Base-by-base conservation (phyloP, 1,140 invertebrate genomes). In the Gryllus bimaculatus region DNA sequence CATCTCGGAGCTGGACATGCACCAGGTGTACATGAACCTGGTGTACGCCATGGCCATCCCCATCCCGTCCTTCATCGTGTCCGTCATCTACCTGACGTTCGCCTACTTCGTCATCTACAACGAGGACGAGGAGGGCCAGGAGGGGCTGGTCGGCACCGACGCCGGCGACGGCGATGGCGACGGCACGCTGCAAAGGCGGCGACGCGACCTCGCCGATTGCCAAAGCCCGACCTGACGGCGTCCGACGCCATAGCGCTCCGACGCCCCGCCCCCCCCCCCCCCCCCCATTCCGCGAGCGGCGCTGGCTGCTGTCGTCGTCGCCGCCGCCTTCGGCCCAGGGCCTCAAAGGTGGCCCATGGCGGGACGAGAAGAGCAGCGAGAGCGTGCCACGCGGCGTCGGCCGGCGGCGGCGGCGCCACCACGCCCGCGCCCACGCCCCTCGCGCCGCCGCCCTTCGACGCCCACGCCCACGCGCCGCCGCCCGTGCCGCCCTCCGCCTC, bases 31-130 rank as follows among this genome's bases (percentile, higher is more conserved):
- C 83, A 89, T 95, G 85, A 95, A 96, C 86, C 88, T 96, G 81
- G 92, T 95, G 80, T 95, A 95, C 86, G 94, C 94, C 78, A 93
- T 96, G 91, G 94, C 94, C n/a, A 95, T 96, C 84, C 95, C 95
- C 78, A 95, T 96, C 86, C n/a, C 94, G 79, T 95, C 93, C 83
- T 96, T 96, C 86, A 93, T 96, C 85, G 91, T 95, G 83, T 96
- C 94, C 83, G 92, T 96, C 84, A 94, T 96, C 85, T 96, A 96
- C 87, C 88, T 96, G 85, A 94, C 94, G 79, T 90, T 96, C 86
- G 94, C 94, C 82, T 96, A 96, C 87, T 95, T 96, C 88, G 94
- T 93, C 88, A 95, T 96, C 85, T 96, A 96, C 87, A 94, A 93
- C 87, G 93, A 94, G 83, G 93, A 94, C 81, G 91, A 94, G 83